These are phyloP conservation scores for Notocelia uddmanniana DNA, from an alignment of 2,888 invertebrate species.

Conservation along the genomic window DNA sequence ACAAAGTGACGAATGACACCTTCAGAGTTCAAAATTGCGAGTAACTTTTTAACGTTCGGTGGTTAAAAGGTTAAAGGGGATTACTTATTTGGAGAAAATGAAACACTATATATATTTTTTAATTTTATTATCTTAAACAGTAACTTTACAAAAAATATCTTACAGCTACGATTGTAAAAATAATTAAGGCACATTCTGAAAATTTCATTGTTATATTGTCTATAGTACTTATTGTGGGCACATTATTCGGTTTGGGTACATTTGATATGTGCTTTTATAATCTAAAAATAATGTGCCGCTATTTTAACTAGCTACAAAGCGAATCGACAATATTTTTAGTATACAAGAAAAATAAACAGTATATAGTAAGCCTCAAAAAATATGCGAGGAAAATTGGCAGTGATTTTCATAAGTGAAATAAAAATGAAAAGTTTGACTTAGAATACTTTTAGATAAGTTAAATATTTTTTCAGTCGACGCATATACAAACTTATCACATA, in stretches of 20 bases:
- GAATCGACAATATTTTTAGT: slow-evolving; percentile 48
- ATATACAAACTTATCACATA: slow-evolving; percentile 51
- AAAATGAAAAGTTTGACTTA: slow-evolving; percentile 59
- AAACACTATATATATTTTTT: slow-evolving; percentile 47
- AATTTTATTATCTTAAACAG: slow-evolving; percentile 59
- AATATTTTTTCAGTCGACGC: slow-evolving; percentile 59
- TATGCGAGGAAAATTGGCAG: slow-evolving; percentile 68
- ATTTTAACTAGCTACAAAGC: slow-evolving; percentile 11
- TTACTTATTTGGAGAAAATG: slow-evolving; percentile 20
- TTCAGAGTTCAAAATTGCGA: no score
- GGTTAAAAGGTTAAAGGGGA: no score
- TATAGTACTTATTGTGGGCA: slow-evolving; percentile 4
- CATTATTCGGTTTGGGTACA: background rate
- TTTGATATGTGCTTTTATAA: slow-evolving; percentile 30
- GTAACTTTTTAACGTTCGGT: no score
- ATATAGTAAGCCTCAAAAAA: slow-evolving; percentile 48
- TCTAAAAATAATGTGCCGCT: slow-evolving; percentile 15
- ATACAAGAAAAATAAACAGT: slow-evolving; percentile 43
- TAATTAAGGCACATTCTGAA: slow-evolving; percentile 72
- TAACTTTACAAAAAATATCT: slow-evolving; percentile 60
- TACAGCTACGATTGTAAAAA: slow-evolving; percentile 61
- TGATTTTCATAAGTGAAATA: slow-evolving; percentile 52
- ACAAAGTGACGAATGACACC: no score
- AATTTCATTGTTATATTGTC: slow-evolving; percentile 40
- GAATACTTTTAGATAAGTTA: slow-evolving; percentile 53